Evolutionary conservation across 2,113 vertebrate genomes (phyloP).

Genomic region (Ptilorrhoa leucosticta): DNA sequence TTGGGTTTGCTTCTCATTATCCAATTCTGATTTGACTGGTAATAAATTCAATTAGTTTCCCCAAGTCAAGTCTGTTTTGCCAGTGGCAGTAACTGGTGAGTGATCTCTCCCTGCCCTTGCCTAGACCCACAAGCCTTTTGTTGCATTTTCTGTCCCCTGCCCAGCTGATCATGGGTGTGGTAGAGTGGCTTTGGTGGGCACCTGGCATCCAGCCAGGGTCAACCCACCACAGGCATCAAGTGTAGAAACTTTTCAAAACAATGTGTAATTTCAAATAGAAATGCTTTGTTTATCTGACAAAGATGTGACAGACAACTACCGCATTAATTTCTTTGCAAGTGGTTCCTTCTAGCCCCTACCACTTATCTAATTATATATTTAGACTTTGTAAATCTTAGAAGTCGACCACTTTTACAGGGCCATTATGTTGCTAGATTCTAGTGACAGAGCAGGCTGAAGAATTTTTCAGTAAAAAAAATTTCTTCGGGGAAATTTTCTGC

Average conservation of each 20-base stretch:
- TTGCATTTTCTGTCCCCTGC: neutral
- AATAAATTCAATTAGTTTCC: neutral
- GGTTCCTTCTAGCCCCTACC: neutral
- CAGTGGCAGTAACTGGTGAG: neutral
- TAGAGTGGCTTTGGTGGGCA: neutral
- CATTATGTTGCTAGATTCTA: neutral
- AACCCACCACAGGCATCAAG: neutral
- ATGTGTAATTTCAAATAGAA: neutral
- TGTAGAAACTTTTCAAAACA: neutral
- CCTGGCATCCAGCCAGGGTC: neutral
- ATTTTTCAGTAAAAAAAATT: neutral
- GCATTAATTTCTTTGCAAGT: neutral
- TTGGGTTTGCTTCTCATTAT: neutral
- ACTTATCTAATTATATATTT: neutral
- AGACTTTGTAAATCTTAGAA: neutral
- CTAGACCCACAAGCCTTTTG: rapidly evolving
- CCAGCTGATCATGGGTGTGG: neutral
- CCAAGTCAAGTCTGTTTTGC: rapidly evolving
- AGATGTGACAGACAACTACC: neutral
- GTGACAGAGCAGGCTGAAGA: neutral
- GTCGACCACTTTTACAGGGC: neutral
- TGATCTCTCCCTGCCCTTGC: neutral
- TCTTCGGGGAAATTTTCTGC: neutral
- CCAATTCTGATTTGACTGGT: neutral
- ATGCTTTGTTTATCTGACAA: neutral